These are phyloP conservation scores for Drymonia ruficornis DNA, from an alignment of 2,888 invertebrate species.

Conservation along the genomic window DNA sequence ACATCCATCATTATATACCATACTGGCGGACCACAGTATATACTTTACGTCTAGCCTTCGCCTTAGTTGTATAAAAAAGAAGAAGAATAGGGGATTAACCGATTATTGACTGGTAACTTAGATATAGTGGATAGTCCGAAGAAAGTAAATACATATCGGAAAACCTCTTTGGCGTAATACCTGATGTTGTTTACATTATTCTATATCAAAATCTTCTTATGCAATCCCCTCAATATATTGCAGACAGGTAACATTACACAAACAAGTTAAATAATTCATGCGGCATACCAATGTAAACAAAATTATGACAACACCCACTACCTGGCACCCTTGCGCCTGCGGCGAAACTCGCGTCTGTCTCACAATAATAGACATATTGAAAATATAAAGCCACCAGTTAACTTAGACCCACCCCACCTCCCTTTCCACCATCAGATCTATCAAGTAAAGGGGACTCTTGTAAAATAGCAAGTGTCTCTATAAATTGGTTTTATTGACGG, in stretches of 20 bases:
- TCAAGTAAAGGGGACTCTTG: constrained; percentile 13
- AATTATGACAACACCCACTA: constrained; percentile 50
- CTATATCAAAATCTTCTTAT: neutral
- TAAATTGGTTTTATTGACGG: constrained; percentile 51
- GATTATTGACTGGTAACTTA: no score
- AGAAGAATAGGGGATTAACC: no score
- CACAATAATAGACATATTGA: constrained; percentile 62
- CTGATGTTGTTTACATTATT: no score
- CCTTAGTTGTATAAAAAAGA: no score
- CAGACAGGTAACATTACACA: constrained; percentile 21
- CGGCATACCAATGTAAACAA: constrained; percentile 57
- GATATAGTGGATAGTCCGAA: no score
- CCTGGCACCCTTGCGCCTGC: constrained; percentile 54
- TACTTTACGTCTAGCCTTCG: no score
- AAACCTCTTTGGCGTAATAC: no score
- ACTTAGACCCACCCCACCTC: constrained; percentile 31
- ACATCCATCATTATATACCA: no score
- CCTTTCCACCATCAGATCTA: constrained; percentile 10
- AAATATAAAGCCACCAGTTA: constrained; percentile 47
- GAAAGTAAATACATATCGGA: no score
- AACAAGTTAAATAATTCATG: constrained; percentile 39
- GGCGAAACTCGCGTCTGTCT: constrained; percentile 56
- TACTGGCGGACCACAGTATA: no score
- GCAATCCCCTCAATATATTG: neutral
- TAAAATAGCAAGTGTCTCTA: constrained; percentile 37